Base-by-base conservation (phyloP, 2,797 vertebrate genomes). In the Gallinago solitaria region DNA sequence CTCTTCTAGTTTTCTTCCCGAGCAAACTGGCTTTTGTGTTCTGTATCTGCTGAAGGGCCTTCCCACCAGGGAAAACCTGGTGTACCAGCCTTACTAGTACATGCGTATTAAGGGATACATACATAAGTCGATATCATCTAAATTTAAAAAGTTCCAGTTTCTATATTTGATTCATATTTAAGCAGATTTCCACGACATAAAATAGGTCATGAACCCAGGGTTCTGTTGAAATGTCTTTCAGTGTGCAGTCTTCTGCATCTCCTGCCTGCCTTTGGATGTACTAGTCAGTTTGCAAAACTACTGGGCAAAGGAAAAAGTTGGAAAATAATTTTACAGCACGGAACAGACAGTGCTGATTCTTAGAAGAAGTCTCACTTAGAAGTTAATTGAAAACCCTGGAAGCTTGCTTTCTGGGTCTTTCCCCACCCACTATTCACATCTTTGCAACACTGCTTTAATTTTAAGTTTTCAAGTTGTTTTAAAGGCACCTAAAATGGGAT, bases 351-450 rank as follows among this genome's bases (percentile, higher is more conserved):
- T 80, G 51, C 78, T 3, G 35, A 59, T 93, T 93, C 87, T 92
- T 81, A 59, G 68, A 51, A 60, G 24, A 79, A 90, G 39, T 16
- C 20, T 61, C 51, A 43, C 80, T 90, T 76, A 47, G 19, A 93
- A 90, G 78, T 79, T 90, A 87, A 87, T 25, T 53, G 70, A 80
- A 94, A 91, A 91, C 70, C 68, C 80, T 77, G 81, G 68, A 87
- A 92, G 37, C 33, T 60, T 91, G 7, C 32, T 67, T 82, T 6
- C 32, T 74, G 61, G 2, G 33, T 89, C 33, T 65, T 93, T 86
- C 54, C 43, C n/a, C 47, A 76, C 28, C n/a, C 53, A 15, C 60
- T 81, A 86, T 85, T 80, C 43, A 71, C 33, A 25, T 74, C 94
- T 74, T 65, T 81, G 83, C 59, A 82, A 59, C 3, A 8, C 28